These are phyloP conservation scores for Metallyticus violacea DNA, from an alignment of 2,888 invertebrate genomes.

Conservation along the genomic window DNA sequence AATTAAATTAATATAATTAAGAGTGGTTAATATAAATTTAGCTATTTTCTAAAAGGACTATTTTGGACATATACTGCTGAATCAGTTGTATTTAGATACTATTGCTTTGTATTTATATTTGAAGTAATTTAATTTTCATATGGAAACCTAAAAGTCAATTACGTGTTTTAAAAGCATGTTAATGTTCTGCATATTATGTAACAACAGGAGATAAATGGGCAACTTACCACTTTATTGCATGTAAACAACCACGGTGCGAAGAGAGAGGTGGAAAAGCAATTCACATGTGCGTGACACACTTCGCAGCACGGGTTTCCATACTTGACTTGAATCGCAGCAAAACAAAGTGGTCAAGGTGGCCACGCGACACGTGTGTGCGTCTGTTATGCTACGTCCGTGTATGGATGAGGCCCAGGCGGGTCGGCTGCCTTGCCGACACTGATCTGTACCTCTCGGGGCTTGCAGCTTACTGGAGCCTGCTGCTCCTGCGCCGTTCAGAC, in stretches of 20 bases:
- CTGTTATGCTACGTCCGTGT: neutral
- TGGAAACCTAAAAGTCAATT: too few relatives aligned
- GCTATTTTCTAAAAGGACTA: too few relatives aligned
- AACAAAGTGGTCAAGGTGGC: neutral
- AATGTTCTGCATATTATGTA: too few relatives aligned
- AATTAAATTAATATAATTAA: too few relatives aligned
- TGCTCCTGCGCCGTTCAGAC: neutral
- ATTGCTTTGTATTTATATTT: too few relatives aligned
- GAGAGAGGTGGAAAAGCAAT: neutral
- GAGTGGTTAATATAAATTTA: too few relatives aligned
- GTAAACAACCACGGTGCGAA: neutral
- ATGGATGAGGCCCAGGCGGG: neutral
- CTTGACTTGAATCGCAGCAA: too few relatives aligned
- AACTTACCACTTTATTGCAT: neutral
- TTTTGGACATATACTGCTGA: too few relatives aligned
- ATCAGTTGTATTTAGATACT: too few relatives aligned
- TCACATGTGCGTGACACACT: neutral
- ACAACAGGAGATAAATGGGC: too few relatives aligned
- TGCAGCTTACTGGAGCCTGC: neutral
- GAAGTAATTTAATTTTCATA: too few relatives aligned
- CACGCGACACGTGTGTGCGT: neutral
- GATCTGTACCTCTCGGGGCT: neutral
- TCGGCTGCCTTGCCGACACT: neutral
- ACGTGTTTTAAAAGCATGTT: too few relatives aligned
- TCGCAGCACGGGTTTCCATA: neutral